Evolutionary conservation across 2,113 vertebrate species (phyloP).

Genomic region (Cynopterus brachyotis): DNA sequence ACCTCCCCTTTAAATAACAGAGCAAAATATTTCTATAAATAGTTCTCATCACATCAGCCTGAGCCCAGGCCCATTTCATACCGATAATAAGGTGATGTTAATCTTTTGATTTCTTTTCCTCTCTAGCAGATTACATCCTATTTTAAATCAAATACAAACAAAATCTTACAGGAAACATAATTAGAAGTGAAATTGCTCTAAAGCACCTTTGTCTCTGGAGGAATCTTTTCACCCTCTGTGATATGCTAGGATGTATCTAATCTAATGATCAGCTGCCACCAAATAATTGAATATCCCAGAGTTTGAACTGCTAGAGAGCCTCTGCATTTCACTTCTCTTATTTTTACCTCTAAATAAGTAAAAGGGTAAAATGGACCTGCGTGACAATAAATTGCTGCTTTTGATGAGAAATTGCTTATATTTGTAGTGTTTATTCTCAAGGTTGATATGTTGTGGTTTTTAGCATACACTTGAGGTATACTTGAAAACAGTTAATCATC

Average conservation of each 20-base stretch:
- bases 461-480: not conserved
- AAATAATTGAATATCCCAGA: conserved; percentile 74
- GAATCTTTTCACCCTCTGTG: conserved; percentile 67
- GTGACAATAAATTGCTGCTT: not conserved
- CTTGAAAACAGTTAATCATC: not conserved
- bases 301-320: conserved; percentile 45
- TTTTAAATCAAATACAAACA: conserved; percentile 74
- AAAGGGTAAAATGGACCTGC: not conserved
- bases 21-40: conserved; percentile 66
- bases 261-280: conserved; percentile 75
- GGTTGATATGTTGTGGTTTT: not conserved
- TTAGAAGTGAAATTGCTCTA: conserved; percentile 80
- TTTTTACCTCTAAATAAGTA: conserved; percentile 63
- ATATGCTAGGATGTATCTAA: conserved; percentile 71
- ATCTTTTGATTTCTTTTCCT: conserved; percentile 68
- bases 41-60: conserved; percentile 61
- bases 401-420: not conserved
- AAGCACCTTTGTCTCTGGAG: conserved; percentile 69
- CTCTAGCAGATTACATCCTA: conserved; percentile 50
- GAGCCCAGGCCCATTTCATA: conserved; percentile 36
- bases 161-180: conserved; percentile 77
- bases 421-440: not conserved
- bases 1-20: conserved; percentile 56
- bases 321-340: conserved; percentile 53
- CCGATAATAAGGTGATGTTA: conserved; percentile 72